Percentiles rank a stretch among this genome's conserved stretches.
Evolutionary conservation across 2,113 vertebrate species (phyloP).

Genomic region (Strix uralensis): DNA sequence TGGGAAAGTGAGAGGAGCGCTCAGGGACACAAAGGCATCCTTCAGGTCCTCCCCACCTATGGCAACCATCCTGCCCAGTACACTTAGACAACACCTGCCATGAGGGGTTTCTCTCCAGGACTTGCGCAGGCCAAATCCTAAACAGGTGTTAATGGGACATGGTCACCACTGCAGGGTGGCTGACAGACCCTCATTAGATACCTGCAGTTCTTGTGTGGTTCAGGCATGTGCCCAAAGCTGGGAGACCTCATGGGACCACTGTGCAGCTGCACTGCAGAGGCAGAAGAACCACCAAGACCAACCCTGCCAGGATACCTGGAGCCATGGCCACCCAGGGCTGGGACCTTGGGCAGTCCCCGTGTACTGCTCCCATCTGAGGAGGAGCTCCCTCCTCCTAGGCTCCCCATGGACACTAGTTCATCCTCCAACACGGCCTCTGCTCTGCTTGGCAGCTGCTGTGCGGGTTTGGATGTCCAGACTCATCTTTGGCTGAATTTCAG

Average conservation of each 20-base stretch:
- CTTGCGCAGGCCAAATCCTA: not conserved
- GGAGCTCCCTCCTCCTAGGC: not conserved
- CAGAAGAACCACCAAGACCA: not conserved
- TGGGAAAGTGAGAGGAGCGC: not conserved
- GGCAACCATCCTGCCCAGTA: not conserved
- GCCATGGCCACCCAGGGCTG: not conserved
- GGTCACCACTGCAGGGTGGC: not conserved
- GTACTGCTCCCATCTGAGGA: not conserved
- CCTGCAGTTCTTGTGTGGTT: not conserved
- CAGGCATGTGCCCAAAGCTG: no score
- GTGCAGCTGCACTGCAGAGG: not conserved
- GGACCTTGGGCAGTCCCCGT: not conserved
- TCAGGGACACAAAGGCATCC: not conserved
- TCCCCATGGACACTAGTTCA: not conserved
- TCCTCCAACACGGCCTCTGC: not conserved
- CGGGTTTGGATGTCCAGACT: not conserved
- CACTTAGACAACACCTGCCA: not conserved
- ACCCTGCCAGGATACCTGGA: rapidly evolving
- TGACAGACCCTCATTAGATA: not conserved
- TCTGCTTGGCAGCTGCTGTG: not conserved
- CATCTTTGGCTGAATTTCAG: not conserved
- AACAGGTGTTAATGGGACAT: rapidly evolving
- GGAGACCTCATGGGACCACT: not conserved
- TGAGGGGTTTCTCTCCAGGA: not conserved
- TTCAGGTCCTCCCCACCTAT: not conserved